A percentile compares a stretch with the other conserved stretches of the same genome.
Evolutionary conservation across 2,113 vertebrate species (phyloP).

Genomic region (Columba livia): DNA sequence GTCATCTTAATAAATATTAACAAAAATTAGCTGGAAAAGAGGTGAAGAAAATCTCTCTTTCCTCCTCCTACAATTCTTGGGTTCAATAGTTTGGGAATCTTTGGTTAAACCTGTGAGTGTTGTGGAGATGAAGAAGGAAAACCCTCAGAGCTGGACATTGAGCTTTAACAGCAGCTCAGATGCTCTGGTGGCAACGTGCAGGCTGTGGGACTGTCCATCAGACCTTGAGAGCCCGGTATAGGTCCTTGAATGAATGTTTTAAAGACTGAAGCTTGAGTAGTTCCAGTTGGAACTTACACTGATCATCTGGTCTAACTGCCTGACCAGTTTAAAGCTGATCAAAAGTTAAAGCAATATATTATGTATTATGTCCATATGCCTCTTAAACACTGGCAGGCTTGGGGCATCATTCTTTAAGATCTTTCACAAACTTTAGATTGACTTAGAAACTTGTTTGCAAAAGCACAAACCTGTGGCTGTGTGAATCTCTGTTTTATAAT

Average conservation of each 20-base stretch:
- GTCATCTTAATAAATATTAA: neutral
- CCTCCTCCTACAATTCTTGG: neutral
- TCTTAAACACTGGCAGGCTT: neutral
- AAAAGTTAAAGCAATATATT: neutral
- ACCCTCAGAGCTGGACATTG: neutral
- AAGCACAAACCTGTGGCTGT: constrained; percentile 17
- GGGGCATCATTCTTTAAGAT: neutral
- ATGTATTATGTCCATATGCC: neutral
- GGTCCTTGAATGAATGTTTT: neutral
- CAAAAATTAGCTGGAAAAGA: neutral
- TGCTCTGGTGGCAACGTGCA: accelerated
- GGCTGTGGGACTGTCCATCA: neutral
- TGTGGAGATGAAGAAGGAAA: neutral
- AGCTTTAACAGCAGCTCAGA: neutral
- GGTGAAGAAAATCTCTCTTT: constrained; percentile 20
- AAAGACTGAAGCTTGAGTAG: neutral
- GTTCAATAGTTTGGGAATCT: neutral
- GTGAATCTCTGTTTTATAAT: constrained; percentile 14
- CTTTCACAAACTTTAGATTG: neutral
- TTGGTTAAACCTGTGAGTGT: neutral
- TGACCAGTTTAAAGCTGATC: neutral
- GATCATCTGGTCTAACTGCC: too few species aligned
- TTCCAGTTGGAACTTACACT: neutral
- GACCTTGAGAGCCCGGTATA: accelerated
- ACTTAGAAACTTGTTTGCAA: neutral